Percentiles rank a stretch among this genome's conserved stretches.
phyloP scores from a whole-genome alignment of 2,888 invertebrate species.

The Drosophila neotestacea region DNA sequence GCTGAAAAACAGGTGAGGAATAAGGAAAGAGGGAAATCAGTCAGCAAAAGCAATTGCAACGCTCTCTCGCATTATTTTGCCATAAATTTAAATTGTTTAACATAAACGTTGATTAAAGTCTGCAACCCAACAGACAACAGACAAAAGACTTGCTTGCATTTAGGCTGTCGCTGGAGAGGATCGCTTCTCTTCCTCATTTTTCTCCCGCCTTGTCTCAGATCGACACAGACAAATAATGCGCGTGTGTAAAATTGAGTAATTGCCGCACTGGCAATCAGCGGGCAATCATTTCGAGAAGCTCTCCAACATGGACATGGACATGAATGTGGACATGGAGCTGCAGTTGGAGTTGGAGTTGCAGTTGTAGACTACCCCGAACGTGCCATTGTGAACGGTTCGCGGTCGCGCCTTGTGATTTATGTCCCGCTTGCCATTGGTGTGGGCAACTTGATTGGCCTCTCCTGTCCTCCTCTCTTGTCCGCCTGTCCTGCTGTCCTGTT shows the following conservation, averaged over 20 bases:
- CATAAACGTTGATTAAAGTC: conserved; percentile 81
- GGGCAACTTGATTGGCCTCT: conserved; percentile 69
- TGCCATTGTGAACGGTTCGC: conserved; percentile 36
- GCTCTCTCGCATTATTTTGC: conserved; percentile 79
- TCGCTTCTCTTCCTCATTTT: conserved; percentile 8
- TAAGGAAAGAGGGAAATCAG: conserved; percentile 29
- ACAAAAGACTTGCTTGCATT: conserved; percentile 46
- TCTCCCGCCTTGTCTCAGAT: conserved; percentile 42
- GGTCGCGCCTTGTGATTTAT: conserved; percentile 78
- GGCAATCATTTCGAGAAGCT: conserved; percentile 75
- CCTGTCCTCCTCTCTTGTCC: conserved; percentile 39
- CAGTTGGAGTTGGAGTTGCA: conserved; percentile 23
- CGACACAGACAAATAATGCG: conserved; percentile 80
- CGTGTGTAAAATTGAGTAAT: conserved; percentile 81
- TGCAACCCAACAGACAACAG: conserved; percentile 27
- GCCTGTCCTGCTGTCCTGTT: conserved; percentile 9
- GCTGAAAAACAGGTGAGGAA: conserved; percentile 45
- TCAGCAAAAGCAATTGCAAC: conserved; percentile 62
- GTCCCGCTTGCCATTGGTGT: conserved; percentile 66
- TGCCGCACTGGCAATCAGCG: conserved; percentile 80
- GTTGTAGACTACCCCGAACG: conserved; percentile 36
- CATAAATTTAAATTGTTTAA: conserved; percentile 82
- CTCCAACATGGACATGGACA: conserved; percentile 38
- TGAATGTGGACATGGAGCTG: conserved; percentile 34
- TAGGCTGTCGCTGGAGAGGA: conserved; percentile 64